Base-by-base conservation (phyloP, 2,888 invertebrate genomes). In the Mimachlamys varia region DNA sequence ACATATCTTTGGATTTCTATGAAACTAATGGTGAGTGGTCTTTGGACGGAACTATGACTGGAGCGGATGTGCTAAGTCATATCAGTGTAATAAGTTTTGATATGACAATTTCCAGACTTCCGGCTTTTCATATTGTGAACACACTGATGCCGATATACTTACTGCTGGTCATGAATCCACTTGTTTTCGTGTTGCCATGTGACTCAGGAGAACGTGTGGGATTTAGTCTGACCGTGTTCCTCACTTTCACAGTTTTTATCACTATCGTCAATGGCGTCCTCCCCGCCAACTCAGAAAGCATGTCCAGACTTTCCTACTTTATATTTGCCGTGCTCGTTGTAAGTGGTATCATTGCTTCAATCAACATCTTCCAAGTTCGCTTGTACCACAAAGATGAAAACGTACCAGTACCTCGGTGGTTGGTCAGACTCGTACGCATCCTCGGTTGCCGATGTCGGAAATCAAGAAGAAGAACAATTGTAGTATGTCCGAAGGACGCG, bases 191-290 rank as follows among this genome's bases (percentile, higher is more conserved):
- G 76, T 17, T 76, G 33, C 76, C 76, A 33, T 27, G 76, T 27
- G 76, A 76, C 76, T 76, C 76, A 12, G 76, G 76, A 33, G 76
- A 76, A 76, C 76, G 76, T 0, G 76, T 76, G 10, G 76, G 76
- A 12, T 76, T 76, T 27, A 76, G 76, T 76, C 7, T 76, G 76
- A 76, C 76, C 19, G 33, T 76, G 15, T 76, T 76, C 17, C 76
- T 76, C 76, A 76, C 76, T 33, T 76, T 76, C 33, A 76, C 76
- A 3, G 76, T 76, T 76, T 76, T 76, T 12, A 76, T 76, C 22
- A 76, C 76, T 33, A 76, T 76, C 27, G 17, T 76, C 33, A 76
- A 76, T 27, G 7, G 0, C 10, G 76, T 76, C 13, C 76, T 76
- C 15, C 76, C 27, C 13, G 76, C 33, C 27, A 76, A 76, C 22